Evolutionary conservation across 2,888 invertebrate species (phyloP), one percentile per base, ranked within the genome.

Genomic region (Tortricodes alternella): DNA sequence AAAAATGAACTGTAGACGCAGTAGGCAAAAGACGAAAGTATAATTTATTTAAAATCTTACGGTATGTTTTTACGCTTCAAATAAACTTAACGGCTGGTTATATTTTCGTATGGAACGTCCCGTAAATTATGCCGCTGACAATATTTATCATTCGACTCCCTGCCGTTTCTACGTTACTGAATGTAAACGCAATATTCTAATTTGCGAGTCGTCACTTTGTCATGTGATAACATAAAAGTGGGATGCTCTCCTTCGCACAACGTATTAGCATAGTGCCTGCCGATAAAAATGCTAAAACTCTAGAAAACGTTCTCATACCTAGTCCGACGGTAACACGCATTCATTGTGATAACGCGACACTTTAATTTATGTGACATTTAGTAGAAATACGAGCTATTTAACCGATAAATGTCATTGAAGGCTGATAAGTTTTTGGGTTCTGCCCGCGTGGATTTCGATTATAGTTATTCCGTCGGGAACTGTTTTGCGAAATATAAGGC

Each of bases 211-310:
- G 43, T 43, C 43, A 43, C 34, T n/a, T 34, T 52, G 52, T 52
- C 52, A 52, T 43, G 15, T 37, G 52, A 44, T 44, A 52, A 34
- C 27, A 27, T 21, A n/a, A 35, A 51, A 41, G 9, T 43, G 24
- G 50, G 39, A 39, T 29, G 29, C 29, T n/a, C 29, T 34, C n/a
- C n/a, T 52, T 52, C 43, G 52, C 43, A 34, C 43, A 43, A 52
- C 19, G 19, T 35, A 51, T 51, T 52, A 44, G 52, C 52, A 52
- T 53, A 35, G 21, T 37, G 16, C 41, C 51, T 43, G 9, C 19
- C 29, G 52, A 52, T 52, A 52, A 44, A 37, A 44, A 52, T 52
- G 52, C 50, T 35, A 52, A 52, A 52, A 52, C 44, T 15, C 43
- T 52, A 35, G 35, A 35, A 52, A 44, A 44, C 52, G 43, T 52